Conservation (phyloP, 2,797 vertebrate species). For the Gephyroberyx darwinii region DNA sequence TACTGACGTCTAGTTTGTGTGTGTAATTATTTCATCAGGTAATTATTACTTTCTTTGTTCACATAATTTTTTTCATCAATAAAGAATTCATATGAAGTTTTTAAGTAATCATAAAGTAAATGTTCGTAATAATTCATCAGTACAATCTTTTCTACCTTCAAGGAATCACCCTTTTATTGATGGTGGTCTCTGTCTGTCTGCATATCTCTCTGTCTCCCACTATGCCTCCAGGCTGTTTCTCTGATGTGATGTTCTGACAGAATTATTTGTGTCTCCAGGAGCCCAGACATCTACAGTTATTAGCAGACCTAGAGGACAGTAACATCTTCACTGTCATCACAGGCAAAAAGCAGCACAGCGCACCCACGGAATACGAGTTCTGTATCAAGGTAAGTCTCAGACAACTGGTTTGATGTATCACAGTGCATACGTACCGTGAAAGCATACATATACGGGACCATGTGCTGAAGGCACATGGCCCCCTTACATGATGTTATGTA, state of each 20-base stretch:
- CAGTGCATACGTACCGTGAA: too few relatives aligned
- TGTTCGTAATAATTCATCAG: conserved; percentile 29
- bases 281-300: conserved; percentile 94
- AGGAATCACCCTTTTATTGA: conserved; percentile 38
- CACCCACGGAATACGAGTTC: conserved; percentile 94
- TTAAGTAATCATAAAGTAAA: conserved; percentile 13
- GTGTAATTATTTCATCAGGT: not conserved
- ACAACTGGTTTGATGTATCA: not conserved
- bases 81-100: not conserved
- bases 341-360: conserved; percentile 90
- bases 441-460: too few relatives aligned
- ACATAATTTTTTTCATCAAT: conserved; percentile 9
- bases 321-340: conserved; percentile 90
- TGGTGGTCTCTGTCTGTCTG: conserved; percentile 8
- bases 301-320: conserved; percentile 94
- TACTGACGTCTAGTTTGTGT: too few relatives aligned
- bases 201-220: conserved; percentile 10
- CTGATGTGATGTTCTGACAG: conserved; percentile 48
- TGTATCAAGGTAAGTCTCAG: conserved; percentile 91
- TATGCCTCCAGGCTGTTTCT: conserved; percentile 42
- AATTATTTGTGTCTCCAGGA: conserved; percentile 83
- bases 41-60: not conserved
- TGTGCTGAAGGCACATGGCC: too few relatives aligned
- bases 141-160: conserved; percentile 13
- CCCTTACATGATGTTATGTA: not conserved